Conservation (phyloP, 1,140 invertebrate genomes). For the Bradynema listronoti region DNA sequence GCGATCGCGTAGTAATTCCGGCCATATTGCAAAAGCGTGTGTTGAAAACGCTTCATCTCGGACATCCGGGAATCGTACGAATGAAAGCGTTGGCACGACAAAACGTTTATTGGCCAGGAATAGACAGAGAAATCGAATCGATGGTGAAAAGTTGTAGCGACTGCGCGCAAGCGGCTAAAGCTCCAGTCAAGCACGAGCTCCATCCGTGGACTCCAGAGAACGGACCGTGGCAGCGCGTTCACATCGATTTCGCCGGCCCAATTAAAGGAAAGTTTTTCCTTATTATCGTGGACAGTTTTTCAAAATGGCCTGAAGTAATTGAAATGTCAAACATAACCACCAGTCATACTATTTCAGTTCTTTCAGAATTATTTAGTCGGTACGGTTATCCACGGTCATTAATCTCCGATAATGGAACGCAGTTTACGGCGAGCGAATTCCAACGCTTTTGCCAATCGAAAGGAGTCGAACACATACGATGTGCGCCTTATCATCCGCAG, state of each 20-base stretch:
- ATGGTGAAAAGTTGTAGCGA: slow-evolving; percentile 10
- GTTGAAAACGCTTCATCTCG: slow-evolving; percentile 59
- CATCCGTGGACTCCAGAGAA: slow-evolving; percentile 10
- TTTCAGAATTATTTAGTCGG: too few relatives aligned
- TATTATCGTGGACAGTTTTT: too few relatives aligned
- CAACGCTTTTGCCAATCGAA: too few relatives aligned
- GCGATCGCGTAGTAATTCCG: slow-evolving; percentile 59
- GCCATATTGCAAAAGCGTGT: slow-evolving; percentile 53
- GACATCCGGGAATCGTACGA: slow-evolving; percentile 61
- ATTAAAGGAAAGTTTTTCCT: too few relatives aligned
- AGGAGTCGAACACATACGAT: too few relatives aligned
- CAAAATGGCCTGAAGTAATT: too few relatives aligned
- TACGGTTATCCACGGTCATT: too few relatives aligned
- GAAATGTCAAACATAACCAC: too few relatives aligned
- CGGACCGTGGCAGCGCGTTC: slow-evolving; percentile 10
- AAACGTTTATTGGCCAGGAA: slow-evolving; percentile 13
- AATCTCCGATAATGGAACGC: too few relatives aligned
- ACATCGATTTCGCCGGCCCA: slow-evolving; percentile 16
- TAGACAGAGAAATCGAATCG: slow-evolving; percentile 15
- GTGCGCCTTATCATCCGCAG: too few relatives aligned
- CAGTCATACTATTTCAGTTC: too few relatives aligned
- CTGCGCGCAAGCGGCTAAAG: neutral
- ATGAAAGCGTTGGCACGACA: slow-evolving; percentile 63
- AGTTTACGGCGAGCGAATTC: too few relatives aligned
- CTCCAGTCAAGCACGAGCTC: slow-evolving; percentile 10